Base-by-base conservation (phyloP, 2,797 vertebrate genomes). In the Potorous gilbertii region DNA sequence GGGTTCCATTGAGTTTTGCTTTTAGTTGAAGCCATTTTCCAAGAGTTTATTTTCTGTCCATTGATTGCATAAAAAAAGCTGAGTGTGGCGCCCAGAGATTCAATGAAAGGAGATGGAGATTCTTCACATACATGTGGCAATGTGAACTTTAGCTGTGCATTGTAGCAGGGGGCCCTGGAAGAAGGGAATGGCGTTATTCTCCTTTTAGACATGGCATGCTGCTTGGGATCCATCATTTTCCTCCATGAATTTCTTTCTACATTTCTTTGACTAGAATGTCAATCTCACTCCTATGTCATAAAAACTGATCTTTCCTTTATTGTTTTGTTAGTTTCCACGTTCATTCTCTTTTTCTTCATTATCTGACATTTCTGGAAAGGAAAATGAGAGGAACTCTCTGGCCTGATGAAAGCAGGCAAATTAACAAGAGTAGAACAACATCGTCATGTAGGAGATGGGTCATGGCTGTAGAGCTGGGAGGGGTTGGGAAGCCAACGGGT, bases 261-360 rank as follows among this genome's bases (percentile, higher is more conserved):
- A 31, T 96, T 93, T 97, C 92, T 95, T 97, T 97, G 97, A 97
- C 95, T 96, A 89, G 94, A 92, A 62, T 96, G 93, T 96, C 97
- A 97, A 97, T 97, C 97, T 98, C 90, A 93, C 96, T 97, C 50
- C n/a, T n/a, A 95, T 97, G 96, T 97, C 95, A 97, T 91, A 91
- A 98, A 98, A 97, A 98, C 96, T 98, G 94, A 97, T 98, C 94
- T 97, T 97, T 96, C 93, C 96, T 98, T 96, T 95, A 89, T 98
- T 98, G 97, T 98, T 98, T 98, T 98, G 95, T 96, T 96, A 98
- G 96, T 98, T 98, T 97, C 97, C 97, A 96, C 96, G 98, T 98
- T 98, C 98, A 98, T 95, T 98, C 96, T 96, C 66, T 56, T 97
- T 98, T 98, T 97, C 97, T 27, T 98, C 95, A 95, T 98, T 96